Evolutionary conservation across 2,113 vertebrate species (phyloP).

Genomic region (Mystacornis crossleyi): DNA sequence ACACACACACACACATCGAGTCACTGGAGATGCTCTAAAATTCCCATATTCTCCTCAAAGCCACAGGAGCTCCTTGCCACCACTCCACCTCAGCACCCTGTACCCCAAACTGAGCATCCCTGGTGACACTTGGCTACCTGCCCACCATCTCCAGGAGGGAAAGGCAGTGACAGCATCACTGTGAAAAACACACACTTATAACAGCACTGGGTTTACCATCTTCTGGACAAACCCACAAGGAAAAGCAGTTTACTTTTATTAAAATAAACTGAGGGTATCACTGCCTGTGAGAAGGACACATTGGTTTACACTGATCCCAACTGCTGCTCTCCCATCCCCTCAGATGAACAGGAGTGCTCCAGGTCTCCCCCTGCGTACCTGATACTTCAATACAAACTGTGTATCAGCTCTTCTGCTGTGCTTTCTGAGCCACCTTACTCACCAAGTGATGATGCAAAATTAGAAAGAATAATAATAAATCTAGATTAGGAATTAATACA

Average conservation of each 20-base stretch:
- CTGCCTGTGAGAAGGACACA: neutral
- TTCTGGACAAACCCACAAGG: neutral
- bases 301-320: rapidly evolving
- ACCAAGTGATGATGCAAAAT: neutral
- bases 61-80: neutral
- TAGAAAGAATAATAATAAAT: neutral
- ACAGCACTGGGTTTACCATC: neutral
- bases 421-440: neutral
- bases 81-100: neutral
- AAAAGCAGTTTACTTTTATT: neutral
- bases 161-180: neutral
- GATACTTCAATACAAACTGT: neutral
- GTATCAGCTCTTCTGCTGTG: neutral
- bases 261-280: neutral
- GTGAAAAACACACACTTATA: neutral
- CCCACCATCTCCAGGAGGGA: neutral
- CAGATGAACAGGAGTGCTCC: neutral
- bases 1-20: rapidly evolving
- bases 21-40: neutral
- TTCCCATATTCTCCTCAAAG: neutral
- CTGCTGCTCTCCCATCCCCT: neutral
- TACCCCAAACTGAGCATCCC: neutral
- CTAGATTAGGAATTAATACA: neutral
- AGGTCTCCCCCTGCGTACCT: neutral
- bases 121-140: neutral